Conservation (phyloP, 1,140 invertebrate species). For the Alviniconcha marisindica region DNA sequence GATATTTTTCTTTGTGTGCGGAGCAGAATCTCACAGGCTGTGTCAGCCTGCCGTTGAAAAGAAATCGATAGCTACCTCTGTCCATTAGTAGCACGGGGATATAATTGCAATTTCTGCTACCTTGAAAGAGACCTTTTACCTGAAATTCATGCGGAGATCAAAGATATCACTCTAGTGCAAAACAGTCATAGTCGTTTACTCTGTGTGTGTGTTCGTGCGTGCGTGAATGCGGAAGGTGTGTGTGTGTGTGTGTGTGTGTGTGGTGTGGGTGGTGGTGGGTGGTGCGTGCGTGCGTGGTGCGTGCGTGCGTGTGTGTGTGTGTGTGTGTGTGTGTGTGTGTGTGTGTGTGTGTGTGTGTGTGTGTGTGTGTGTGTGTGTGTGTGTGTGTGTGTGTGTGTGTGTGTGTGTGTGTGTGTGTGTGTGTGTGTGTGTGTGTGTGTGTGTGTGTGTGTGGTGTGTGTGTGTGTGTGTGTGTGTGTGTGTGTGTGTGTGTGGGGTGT, state of each 20-base stretch:
- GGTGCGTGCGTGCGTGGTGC: conserved; percentile 17
- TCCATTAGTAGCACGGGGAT: too few species aligned
- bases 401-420: conserved; percentile 3
- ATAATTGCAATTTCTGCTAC: too few species aligned
- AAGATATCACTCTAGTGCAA: too few species aligned
- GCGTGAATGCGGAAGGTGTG: conserved; percentile 10
- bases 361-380: conserved; percentile 21
- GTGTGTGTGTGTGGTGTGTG: background rate
- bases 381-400: conserved; percentile 21
- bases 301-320: background rate
- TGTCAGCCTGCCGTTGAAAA: too few species aligned
- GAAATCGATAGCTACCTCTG: too few species aligned
- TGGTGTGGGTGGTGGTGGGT: background rate
- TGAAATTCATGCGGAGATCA: too few species aligned
- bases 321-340: background rate
- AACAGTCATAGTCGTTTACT: too few species aligned
- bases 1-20: too few species aligned
- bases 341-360: background rate
- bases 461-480: background rate
- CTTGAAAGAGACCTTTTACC: too few species aligned
- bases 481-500: conserved; percentile 16
- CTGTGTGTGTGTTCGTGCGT: conserved; percentile 7
- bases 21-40: too few species aligned
- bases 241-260: conserved; percentile 24
- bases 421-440: background rate